Evolutionary conservation across 2,888 invertebrate genomes (phyloP).

Genomic region (Temnothorax rugatulus): DNA sequence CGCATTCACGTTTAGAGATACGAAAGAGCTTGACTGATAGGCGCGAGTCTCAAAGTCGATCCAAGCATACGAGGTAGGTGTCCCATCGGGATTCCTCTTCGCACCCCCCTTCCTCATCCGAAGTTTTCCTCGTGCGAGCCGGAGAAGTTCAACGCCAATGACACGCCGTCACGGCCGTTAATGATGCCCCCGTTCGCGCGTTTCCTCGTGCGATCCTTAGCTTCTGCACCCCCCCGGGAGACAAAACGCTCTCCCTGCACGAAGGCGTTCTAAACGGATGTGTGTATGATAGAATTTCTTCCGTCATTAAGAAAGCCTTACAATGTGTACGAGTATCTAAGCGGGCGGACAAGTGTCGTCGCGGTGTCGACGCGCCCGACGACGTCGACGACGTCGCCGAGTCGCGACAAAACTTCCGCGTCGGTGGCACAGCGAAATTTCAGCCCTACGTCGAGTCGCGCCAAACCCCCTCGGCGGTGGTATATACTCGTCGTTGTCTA

Average conservation of each 20-base stretch:
- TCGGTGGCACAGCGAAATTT: conserved; percentile 67
- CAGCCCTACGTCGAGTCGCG: conserved; percentile 52
- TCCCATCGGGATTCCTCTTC: conserved; percentile 26
- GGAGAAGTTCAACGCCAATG: conserved; percentile 76
- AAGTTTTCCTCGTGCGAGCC: conserved; percentile 56
- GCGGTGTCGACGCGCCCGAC: conserved; percentile 27
- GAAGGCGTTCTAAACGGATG: conserved; percentile 84
- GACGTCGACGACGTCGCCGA: conserved; percentile 28
- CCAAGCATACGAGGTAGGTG: neutral
- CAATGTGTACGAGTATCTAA: conserved; percentile 82
- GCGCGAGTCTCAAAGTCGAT: conserved; percentile 13
- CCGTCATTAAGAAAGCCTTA: conserved; percentile 86
- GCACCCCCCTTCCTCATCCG: neutral
- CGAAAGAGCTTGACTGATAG: conserved; percentile 3
- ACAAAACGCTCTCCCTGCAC: conserved; percentile 81
- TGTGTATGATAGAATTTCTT: conserved; percentile 85
- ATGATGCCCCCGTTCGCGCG: conserved; percentile 77
- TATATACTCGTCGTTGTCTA: conserved; percentile 77
- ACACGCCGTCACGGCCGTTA: conserved; percentile 79
- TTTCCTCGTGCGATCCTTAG: conserved; percentile 77
- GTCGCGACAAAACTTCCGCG: conserved; percentile 72
- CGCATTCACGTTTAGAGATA: conserved; percentile 12
- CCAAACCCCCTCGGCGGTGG: conserved; percentile 42
- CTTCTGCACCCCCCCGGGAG: conserved; percentile 73
- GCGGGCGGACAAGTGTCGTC: conserved; percentile 75